Conservation (phyloP, 2,797 vertebrate genomes). For the Coregonus sp. region DNA sequence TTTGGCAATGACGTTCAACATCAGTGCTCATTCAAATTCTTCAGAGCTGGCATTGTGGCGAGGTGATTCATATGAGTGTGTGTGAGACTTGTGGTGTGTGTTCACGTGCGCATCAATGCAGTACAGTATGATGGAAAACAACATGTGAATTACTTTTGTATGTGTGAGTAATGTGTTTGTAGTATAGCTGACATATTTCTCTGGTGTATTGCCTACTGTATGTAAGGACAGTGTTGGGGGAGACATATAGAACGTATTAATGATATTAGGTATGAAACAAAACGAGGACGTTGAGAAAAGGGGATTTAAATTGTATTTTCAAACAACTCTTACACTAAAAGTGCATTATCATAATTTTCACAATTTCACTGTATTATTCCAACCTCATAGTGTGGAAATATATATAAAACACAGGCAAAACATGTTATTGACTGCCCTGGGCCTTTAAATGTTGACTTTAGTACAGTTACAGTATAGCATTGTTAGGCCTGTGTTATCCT, state of each 20-base stretch:
- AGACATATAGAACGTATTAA: not conserved
- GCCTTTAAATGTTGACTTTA: too few relatives aligned
- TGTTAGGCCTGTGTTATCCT: too few relatives aligned
- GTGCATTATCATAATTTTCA: too few relatives aligned
- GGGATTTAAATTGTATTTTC: not conserved
- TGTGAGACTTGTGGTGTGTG: conserved; percentile 2
- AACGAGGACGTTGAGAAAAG: not conserved
- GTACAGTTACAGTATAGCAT: too few relatives aligned
- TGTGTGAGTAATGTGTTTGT: conserved; percentile 15
- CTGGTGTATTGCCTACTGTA: not conserved
- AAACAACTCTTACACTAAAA: too few relatives aligned
- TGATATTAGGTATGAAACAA: not conserved
- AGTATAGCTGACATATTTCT: conserved; percentile 15
- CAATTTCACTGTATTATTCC: too few relatives aligned
- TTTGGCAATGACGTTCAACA: too few relatives aligned
- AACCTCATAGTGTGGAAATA: too few relatives aligned
- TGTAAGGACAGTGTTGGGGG: not conserved
- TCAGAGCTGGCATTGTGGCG: not conserved
- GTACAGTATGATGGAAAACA: not conserved
- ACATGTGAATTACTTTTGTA: not conserved
- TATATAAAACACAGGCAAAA: too few relatives aligned
- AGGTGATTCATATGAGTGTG: not conserved
- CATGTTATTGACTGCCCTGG: too few relatives aligned
- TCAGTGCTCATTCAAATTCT: not conserved
- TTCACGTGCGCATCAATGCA: not conserved